These are phyloP conservation scores for Sparidentex hasta DNA, from an alignment of 2,797 vertebrate genomes.

Conservation along the genomic window DNA sequence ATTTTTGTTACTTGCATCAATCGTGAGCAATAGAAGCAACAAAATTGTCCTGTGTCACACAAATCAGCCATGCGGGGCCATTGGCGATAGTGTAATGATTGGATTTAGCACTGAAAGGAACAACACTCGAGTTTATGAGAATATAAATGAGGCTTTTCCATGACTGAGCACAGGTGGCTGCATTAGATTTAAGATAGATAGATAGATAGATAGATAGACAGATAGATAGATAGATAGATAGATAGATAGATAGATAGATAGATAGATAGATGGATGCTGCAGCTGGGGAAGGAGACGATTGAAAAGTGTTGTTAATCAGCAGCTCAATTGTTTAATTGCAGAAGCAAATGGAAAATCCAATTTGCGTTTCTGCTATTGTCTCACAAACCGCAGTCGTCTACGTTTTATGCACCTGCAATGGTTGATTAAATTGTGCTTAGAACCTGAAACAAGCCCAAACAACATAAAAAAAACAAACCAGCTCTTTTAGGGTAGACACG, in stretches of 20 bases:
- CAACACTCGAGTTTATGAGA: constrained; percentile 31
- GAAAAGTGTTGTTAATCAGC: constrained; percentile 70
- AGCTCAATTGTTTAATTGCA: constrained; percentile 72
- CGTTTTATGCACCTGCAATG: constrained; percentile 69
- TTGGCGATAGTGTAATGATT: constrained; percentile 40
- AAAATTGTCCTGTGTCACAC: constrained; percentile 30
- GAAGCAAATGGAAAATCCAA: constrained; percentile 68
- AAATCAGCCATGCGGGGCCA: constrained; percentile 30
- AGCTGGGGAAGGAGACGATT: constrained; percentile 45
- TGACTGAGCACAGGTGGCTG: constrained; percentile 43
- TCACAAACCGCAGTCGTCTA: constrained; percentile 48
- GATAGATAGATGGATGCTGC: constrained; percentile 15
- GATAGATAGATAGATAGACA: not conserved
- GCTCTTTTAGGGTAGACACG: constrained; percentile 44
- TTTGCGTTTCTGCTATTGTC: constrained; percentile 70
- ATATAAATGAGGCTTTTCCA: constrained; percentile 11
- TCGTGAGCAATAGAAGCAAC: constrained; percentile 31
- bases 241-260: not conserved
- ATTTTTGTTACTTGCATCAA: constrained; percentile 46
- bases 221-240: not conserved
- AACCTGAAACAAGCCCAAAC: constrained; percentile 63
- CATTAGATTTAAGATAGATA: constrained; percentile 3
- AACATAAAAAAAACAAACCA: constrained; percentile 58
- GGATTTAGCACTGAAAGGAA: constrained; percentile 39
- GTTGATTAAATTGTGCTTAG: constrained; percentile 71